Conservation (phyloP, 2,888 invertebrate species). For the Ypsolopha scabrella region DNA sequence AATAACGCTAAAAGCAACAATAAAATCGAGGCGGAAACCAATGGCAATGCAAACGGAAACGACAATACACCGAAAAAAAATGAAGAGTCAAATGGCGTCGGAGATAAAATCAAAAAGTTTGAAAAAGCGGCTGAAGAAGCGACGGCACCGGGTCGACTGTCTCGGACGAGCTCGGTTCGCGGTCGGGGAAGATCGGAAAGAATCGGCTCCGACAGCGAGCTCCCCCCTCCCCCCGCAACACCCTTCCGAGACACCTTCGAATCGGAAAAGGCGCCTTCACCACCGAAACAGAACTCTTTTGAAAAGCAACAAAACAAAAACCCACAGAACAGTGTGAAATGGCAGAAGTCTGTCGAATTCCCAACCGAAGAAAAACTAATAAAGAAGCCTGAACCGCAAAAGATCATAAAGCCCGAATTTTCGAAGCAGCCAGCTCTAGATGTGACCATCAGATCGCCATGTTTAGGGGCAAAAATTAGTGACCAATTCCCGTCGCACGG, state of each 20-base stretch:
- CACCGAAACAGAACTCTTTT: background rate
- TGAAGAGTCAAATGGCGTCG: conserved; percentile 56
- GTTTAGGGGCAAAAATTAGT: conserved; percentile 48
- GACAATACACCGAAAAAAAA: conserved; percentile 4
- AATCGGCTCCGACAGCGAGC: conserved; percentile 29
- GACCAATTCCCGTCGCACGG: conserved; percentile 60
- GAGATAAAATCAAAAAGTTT: conserved; percentile 60
- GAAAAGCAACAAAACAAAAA: conserved; percentile 15
- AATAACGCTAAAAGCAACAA: background rate
- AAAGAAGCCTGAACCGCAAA: conserved; percentile 48
- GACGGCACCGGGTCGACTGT: conserved; percentile 30
- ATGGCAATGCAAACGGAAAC: background rate
- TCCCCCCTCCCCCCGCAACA: conserved; percentile 42
- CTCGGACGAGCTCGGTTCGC: conserved; percentile 49
- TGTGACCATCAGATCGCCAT: conserved; percentile 55
- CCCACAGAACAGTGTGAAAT: conserved; percentile 24
- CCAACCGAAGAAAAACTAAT: conserved; percentile 25
- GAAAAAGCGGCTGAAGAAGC: conserved; percentile 59
- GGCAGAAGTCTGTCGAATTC: conserved; percentile 32
- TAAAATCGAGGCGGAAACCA: conserved; percentile 8
- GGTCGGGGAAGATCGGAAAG: conserved; percentile 29
- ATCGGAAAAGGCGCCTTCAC: background rate
- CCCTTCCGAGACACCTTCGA: conserved; percentile 34
- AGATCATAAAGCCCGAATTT: conserved; percentile 59
- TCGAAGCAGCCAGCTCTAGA: conserved; percentile 50